A percentile compares a stretch with the other conserved stretches of the same genome.
Evolutionary conservation across 2,113 vertebrate genomes (phyloP).

Genomic region (Trachemys scripta): DNA sequence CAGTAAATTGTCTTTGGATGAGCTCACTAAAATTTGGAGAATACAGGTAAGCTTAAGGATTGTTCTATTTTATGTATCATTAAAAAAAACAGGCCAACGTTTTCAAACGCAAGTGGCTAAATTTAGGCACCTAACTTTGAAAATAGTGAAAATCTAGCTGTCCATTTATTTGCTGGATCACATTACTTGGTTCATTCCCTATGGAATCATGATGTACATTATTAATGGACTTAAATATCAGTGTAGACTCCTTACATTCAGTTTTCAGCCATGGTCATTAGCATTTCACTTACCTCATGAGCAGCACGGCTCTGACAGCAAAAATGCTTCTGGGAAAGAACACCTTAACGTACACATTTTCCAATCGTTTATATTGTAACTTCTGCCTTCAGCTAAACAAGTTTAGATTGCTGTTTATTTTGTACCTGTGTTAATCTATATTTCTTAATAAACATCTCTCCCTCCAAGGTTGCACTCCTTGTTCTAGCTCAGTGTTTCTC

Average conservation of each 20-base stretch:
- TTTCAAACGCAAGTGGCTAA: neutral
- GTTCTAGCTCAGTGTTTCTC: neutral
- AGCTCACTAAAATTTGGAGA: constrained; percentile 98
- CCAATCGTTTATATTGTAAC: neutral
- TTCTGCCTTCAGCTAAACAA: neutral
- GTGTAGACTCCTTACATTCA: neutral
- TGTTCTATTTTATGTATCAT: neutral
- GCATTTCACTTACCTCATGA: neutral
- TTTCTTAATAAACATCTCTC: neutral
- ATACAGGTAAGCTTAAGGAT: constrained; percentile 89
- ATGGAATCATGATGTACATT: neutral
- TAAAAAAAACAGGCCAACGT: neutral
- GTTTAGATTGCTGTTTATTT: neutral
- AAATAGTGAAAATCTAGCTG: neutral
- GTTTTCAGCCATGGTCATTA: neutral
- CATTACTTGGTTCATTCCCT: neutral
- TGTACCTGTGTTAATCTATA: neutral
- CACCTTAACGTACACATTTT: neutral
- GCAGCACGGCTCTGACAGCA: neutral
- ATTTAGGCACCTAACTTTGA: neutral
- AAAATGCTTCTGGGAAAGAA: neutral
- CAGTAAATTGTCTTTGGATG: constrained; percentile 97
- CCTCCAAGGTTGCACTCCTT: neutral
- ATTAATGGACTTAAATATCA: neutral
- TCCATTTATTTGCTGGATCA: neutral